Base-by-base conservation (phyloP, 2,113 vertebrate species). In the Ibidorhyncha struthersii region DNA sequence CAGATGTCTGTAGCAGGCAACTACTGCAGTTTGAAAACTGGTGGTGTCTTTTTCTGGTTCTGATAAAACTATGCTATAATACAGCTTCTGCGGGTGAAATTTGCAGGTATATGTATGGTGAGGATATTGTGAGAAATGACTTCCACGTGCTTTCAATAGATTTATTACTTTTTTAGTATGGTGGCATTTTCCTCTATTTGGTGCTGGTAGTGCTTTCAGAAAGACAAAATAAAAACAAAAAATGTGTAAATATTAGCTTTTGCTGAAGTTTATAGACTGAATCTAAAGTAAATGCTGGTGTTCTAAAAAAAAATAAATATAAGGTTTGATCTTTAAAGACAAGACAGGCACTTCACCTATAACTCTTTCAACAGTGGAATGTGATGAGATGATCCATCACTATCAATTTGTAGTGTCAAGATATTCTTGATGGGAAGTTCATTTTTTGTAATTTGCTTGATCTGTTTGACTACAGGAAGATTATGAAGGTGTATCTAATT, bases 161-260 rank as follows among this genome's bases (percentile, higher is more conserved):
- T 79, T 70, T 87, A 84, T 89, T 85, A 81, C 38, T 53, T 86
- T 92, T 69, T 71, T 34, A 61, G 69, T 71, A 3, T 58, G 77
- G 56, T 93, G 96, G 83, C 81, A 94, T 97, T 96, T 96, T 81
- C 55, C 14, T 92, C n/a, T 67, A 61, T 85, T 70, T 95, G 53
- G 36, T 50, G 10, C 27, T 70, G 65, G 65, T 69, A 87, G 52
- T 53, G 45, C 80, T 87, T 84, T 96, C 61, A 53, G 56, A 85
- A 94, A 87, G 92, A 79, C 77, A 94, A 97, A 96, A 97, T 89
- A 97, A 97, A 97, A 97, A 96, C 96, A 97, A 97, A 94, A 95
- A 72, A 29, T 8, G 84, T 73, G 93, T 91, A 97, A 97, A 97
- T 96, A 96, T 96, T 97, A 88, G 82, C 53, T 59, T 96, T 94